phyloP scores from a whole-genome alignment of 2,888 invertebrate genomes.

The Cyrtodaria siliqua region DNA sequence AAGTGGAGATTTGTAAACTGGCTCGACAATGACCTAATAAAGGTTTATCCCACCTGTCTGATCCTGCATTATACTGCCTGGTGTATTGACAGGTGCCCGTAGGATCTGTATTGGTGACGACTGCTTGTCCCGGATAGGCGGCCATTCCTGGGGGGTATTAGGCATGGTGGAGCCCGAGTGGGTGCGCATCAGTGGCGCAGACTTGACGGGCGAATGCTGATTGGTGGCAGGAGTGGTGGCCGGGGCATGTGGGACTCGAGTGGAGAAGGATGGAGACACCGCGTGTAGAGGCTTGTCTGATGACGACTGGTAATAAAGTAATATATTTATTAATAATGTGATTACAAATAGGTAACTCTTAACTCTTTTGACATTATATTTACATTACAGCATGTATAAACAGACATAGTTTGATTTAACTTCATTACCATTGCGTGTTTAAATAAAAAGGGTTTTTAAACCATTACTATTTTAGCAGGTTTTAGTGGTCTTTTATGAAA shows the following conservation, averaged over 20 bases:
- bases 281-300: conserved; percentile 51
- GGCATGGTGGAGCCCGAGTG: conserved; percentile 34
- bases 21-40: too few relatives aligned
- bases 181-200: conserved; percentile 52
- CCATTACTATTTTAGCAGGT: too few relatives aligned
- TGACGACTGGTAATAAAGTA: conserved; percentile 16
- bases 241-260: conserved; percentile 73
- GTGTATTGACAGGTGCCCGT: conserved; percentile 67
- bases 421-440: too few relatives aligned
- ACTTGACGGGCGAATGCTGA: conserved; percentile 61
- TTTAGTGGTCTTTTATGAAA: too few relatives aligned
- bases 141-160: conserved; percentile 49
- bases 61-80: conserved; percentile 61
- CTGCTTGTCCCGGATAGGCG: conserved; percentile 39
- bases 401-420: too few relatives aligned
- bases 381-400: too few relatives aligned
- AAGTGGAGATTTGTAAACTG: too few relatives aligned
- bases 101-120: conserved; percentile 61
- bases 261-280: conserved; percentile 70
- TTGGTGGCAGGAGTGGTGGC: conserved; percentile 72
- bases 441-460: too few relatives aligned
- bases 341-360: too few relatives aligned
- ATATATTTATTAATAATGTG: too few relatives aligned
- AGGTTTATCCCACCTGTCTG: conserved; percentile 66
- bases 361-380: too few relatives aligned